Evolutionary conservation across 2,113 vertebrate genomes (phyloP).

Genomic region (Polyodon spathula): DNA sequence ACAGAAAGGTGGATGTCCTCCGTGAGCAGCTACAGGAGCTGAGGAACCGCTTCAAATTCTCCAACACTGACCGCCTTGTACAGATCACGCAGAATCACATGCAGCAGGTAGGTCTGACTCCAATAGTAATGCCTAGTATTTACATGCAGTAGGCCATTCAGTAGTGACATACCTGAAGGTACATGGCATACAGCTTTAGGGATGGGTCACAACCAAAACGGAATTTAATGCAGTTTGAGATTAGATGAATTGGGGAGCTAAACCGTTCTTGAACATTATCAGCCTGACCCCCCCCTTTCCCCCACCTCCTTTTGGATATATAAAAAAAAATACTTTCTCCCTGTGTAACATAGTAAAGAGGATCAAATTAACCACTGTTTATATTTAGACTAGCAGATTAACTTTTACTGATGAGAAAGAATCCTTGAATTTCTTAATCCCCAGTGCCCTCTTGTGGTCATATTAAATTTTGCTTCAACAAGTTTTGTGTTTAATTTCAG

Average conservation of each 20-base stretch:
- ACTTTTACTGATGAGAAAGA: no score
- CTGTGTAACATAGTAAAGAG: no score
- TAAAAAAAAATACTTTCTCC: no score
- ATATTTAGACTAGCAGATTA: no score
- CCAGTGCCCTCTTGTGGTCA: slow-evolving; percentile 12
- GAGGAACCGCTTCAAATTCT: slow-evolving; percentile 65
- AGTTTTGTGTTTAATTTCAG: slow-evolving; percentile 36
- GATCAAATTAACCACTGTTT: no score
- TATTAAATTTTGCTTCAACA: neutral
- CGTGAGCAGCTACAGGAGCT: slow-evolving; percentile 66
- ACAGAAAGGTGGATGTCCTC: slow-evolving; percentile 61
- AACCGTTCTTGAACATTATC: no score
- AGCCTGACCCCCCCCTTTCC: no score
- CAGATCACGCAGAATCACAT: slow-evolving; percentile 80
- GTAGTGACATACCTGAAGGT: neutral
- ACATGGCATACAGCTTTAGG: no score
- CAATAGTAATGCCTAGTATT: neutral
- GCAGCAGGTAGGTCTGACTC: slow-evolving; percentile 64
- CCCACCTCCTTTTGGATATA: no score
- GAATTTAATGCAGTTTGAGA: no score
- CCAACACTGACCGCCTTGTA: slow-evolving; percentile 56
- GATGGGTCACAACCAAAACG: no score
- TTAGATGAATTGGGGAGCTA: no score
- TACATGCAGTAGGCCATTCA: neutral
- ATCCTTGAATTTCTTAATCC: neutral